Percentiles rank a stretch among this genome's conserved stretches.
These are phyloP conservation scores for crab-eating macaque (Macaca fascicularis) DNA, from an alignment of 2,113 vertebrate species.

Conservation along the genomic window T2T-MFA8v1.1 NC_088381.1:139420001-139420500, in stretches of 20 bases:
- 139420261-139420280: background rate
- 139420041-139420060: background rate
- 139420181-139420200: background rate
- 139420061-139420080: background rate
- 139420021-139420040: background rate
- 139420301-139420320: background rate
- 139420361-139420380: background rate
- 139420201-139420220: background rate
- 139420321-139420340: background rate
- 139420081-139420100: background rate
- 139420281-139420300: background rate
- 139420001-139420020: constrained; percentile 5
- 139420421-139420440: background rate
- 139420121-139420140: background rate
- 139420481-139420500: constrained; percentile 18
- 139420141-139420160: background rate
- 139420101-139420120: background rate
- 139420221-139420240: background rate
- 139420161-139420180: background rate
- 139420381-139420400: background rate
- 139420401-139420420: constrained; percentile 16
- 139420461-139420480: background rate
- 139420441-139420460: background rate
- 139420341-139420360: background rate
- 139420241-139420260: background rate